These are phyloP conservation scores for Diabrotica undecimpunctata DNA, from an alignment of 1,140 invertebrate genomes.

Conservation along the genomic window DNA sequence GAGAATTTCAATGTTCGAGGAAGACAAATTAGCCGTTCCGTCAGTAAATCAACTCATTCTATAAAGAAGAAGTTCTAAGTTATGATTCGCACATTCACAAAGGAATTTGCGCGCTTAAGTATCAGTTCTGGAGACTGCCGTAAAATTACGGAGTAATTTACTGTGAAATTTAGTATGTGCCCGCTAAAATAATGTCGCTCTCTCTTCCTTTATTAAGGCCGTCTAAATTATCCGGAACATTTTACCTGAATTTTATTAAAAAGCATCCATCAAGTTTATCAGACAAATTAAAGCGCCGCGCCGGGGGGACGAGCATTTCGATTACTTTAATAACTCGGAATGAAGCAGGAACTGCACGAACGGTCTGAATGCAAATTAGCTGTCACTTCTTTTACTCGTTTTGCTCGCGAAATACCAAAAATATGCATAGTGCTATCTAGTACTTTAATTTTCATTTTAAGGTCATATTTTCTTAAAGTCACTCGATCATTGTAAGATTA, in stretches of 20 bases:
- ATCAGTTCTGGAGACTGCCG: neutral
- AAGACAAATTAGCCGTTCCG: neutral
- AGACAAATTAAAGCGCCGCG: neutral
- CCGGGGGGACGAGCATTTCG: neutral
- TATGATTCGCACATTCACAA: constrained; percentile 2
- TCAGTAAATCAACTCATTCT: neutral
- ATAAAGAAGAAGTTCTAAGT: neutral
- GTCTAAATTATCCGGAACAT: constrained; percentile 6
- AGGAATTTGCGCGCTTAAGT: neutral
- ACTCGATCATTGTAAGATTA: no score
- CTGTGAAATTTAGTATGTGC: constrained; percentile 8
- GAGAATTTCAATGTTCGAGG: neutral
- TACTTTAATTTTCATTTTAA: no score
- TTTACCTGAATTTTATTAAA: constrained; percentile 10
- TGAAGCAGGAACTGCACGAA: neutral
- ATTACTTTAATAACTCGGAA: constrained; percentile 1
- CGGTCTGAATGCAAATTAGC: neutral
- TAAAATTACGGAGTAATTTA: constrained; percentile 11
- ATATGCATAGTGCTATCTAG: no score
- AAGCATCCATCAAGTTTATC: constrained; percentile 8
- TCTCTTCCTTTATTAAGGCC: constrained; percentile 5
- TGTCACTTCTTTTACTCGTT: neutral
- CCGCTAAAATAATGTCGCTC: constrained; percentile 3
- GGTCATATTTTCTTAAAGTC: no score
- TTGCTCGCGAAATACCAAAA: no score